Conservation (phyloP, 1,140 invertebrate species). For the Tachypleus tridentatus region DNA sequence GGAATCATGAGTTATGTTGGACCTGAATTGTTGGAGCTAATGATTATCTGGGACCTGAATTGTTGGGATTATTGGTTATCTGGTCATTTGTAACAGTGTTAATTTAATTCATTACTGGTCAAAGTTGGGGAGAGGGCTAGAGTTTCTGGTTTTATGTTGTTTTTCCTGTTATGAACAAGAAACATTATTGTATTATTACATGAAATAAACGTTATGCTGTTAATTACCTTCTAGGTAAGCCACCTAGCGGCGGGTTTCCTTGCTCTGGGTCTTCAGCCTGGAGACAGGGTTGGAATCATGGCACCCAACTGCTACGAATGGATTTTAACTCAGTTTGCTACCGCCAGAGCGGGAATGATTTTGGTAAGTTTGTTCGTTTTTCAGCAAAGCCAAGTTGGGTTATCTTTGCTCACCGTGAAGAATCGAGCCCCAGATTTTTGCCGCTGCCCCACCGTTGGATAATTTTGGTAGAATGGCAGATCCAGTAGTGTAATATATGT, state of each 20-base stretch:
- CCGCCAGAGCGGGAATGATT: slow-evolving; percentile 55
- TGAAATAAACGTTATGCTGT: too few relatives aligned
- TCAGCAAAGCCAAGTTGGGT: too few relatives aligned
- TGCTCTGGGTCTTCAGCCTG: slow-evolving; percentile 57
- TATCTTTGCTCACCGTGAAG: too few relatives aligned
- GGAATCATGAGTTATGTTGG: too few relatives aligned
- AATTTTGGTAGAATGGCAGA: too few relatives aligned
- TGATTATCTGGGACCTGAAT: background rate
- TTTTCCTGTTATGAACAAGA: too few relatives aligned
- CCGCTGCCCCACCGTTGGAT: too few relatives aligned
- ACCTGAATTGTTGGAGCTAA: too few relatives aligned
- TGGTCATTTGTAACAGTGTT: background rate
- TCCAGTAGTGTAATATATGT: too few relatives aligned
- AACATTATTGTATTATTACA: too few relatives aligned
- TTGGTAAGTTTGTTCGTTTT: slow-evolving; percentile 3
- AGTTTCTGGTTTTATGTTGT: background rate
- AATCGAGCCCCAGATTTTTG: too few relatives aligned
- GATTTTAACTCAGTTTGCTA: slow-evolving; percentile 61
- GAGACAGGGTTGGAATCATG: slow-evolving; percentile 79
- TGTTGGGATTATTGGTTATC: background rate
- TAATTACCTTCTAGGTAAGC: slow-evolving; percentile 44
- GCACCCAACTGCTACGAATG: slow-evolving; percentile 74
- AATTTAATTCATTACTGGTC: background rate
- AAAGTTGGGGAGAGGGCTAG: background rate
- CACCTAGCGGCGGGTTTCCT: slow-evolving; percentile 64